Evolutionary conservation across 1,140 invertebrate species (phyloP), one percentile per base, ranked within the genome.

Genomic region (Drosophila miranda): DNA sequence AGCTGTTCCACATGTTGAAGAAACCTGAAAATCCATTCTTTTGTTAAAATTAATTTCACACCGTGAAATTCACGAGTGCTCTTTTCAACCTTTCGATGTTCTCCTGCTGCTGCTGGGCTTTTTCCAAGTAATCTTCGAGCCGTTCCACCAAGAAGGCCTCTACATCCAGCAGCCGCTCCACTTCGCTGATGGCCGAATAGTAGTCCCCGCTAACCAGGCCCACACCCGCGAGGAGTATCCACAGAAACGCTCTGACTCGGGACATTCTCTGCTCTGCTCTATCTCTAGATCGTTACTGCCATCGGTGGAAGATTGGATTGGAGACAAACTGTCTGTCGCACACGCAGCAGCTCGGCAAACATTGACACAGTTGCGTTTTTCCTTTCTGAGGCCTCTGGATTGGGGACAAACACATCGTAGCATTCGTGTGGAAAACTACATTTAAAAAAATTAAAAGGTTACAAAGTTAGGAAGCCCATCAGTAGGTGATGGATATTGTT

Each of bases 331-430:
- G 52, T 19, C 8, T 3, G 28, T 11, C 23, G 23, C 23, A 5
- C n/a, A 56, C n/a, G 55, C 16, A 9, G 45, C 63, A 64, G 56
- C 55, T 63, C 38, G 26, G 13, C 16, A 75, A 84, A 86, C 49
- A 73, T 83, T 80, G 49, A 57, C 45, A 64, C 80, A 83, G 81
- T 44, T 83, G 80, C 9, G 30, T 34, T 34, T 8, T 0, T 13
- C 0, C 42, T 48, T 41, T 63, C 42, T 6, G 44, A 38, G 14
- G 41, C 21, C 53, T 75, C 41, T 50, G n/a, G 19, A 8, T 6
- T 21, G 23, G 34, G 3, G 21, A 38, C 14, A 41, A 34, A 48
- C 7, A 41, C 34, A 4, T 13, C 5, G 11, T 38, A 8, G 28
- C 7, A 30, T 30, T 30, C 28, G 7, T 30, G 28, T 0, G 2